Conservation (phyloP, 1,140 invertebrate species). For the Physella acuta region DNA sequence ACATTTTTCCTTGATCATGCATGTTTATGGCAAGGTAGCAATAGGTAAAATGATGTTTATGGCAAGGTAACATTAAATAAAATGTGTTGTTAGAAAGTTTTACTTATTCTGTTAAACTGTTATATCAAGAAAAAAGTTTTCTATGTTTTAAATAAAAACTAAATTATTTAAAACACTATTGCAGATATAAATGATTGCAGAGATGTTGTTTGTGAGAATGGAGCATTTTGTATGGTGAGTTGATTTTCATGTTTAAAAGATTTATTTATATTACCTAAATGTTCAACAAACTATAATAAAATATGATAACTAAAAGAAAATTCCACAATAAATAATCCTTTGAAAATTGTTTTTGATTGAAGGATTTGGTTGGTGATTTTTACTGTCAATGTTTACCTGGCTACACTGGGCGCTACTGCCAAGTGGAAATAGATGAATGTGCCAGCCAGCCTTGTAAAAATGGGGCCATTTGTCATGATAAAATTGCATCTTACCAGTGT, state of each 20-base stretch:
- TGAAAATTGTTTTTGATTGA: not conserved
- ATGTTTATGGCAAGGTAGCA: no score
- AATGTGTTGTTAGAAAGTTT: no score
- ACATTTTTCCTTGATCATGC: no score
- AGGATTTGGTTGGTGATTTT: slow-evolving; percentile 55
- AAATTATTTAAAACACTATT: no score
- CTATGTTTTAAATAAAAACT: no score
- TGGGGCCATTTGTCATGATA: slow-evolving; percentile 84
- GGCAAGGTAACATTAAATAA: no score
- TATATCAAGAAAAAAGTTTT: no score
- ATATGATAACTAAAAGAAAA: not conserved
- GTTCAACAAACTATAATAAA: no score
- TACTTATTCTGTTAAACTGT: no score
- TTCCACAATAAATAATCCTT: slow-evolving; percentile 60
- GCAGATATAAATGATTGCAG: slow-evolving; percentile 55
- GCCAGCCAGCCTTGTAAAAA: slow-evolving; percentile 88
- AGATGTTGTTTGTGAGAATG: slow-evolving; percentile 57
- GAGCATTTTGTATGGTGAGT: slow-evolving; percentile 58
- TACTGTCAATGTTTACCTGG: slow-evolving; percentile 77
- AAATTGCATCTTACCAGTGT: slow-evolving; percentile 52
- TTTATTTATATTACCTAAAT: no score
- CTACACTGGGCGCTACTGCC: slow-evolving; percentile 54
- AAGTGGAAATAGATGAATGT: slow-evolving; percentile 80
- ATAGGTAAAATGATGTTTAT: no score
- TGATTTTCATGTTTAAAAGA: no score